Percentiles rank a stretch among this genome's conserved stretches.
phyloP scores from a whole-genome alignment of 2,888 invertebrate genomes.

The Allolobophora icterica region DNA sequence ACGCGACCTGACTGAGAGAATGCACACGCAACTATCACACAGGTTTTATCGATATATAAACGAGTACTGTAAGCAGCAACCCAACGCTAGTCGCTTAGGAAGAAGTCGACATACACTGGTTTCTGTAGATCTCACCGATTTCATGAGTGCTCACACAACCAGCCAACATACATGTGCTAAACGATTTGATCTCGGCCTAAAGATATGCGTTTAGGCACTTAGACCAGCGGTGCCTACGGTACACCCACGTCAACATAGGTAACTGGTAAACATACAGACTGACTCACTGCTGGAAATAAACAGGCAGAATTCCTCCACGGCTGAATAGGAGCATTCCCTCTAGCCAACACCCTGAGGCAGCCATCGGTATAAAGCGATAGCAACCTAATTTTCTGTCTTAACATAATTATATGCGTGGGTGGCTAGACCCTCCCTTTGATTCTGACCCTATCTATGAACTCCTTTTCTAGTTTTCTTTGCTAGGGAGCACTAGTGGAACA shows the following conservation, averaged over 20 bases:
- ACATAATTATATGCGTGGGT: background rate
- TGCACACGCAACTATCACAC: background rate
- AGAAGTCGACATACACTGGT: background rate
- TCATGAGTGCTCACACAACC: background rate
- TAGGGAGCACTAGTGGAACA: too few species aligned
- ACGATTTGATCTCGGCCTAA: background rate
- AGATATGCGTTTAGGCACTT: background rate
- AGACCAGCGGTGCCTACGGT: background rate
- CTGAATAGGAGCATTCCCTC: background rate
- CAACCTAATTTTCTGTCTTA: background rate
- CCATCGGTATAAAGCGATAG: background rate
- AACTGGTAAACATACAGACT: background rate
- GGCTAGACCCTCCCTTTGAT: background rate
- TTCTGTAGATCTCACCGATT: background rate
- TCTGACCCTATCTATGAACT: too few species aligned
- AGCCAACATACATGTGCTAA: background rate
- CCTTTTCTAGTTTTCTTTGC: too few species aligned
- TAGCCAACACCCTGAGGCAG: background rate
- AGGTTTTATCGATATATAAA: background rate
- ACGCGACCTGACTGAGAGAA: background rate
- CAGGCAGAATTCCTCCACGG: background rate
- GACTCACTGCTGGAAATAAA: background rate
- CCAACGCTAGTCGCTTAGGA: background rate
- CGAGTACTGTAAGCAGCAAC: background rate
- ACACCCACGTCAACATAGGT: constrained; percentile 6